Conservation (phyloP, 2,888 invertebrate species). For the Mythimna impura region DNA sequence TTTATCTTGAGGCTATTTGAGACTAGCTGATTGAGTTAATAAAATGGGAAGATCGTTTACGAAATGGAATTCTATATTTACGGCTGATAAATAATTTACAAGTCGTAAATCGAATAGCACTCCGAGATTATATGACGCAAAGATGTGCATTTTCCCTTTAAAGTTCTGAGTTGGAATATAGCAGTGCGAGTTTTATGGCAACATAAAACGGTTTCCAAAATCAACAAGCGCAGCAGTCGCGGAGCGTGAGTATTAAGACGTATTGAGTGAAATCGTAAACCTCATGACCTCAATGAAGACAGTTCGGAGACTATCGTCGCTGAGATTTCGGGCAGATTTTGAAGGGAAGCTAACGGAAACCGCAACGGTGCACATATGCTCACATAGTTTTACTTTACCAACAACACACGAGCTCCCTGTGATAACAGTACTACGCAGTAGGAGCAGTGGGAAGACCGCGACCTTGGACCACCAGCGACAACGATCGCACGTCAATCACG, state of each 20-base stretch:
- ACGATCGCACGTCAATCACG: conserved; percentile 85
- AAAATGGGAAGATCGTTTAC: conserved; percentile 59
- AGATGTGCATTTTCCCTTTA: conserved; percentile 68
- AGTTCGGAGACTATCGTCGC: conserved; percentile 69
- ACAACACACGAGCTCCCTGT: conserved; percentile 28
- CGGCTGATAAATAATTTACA: conserved; percentile 76
- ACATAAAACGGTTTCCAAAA: conserved; percentile 78
- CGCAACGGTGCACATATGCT: conserved; percentile 29
- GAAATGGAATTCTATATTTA: conserved; percentile 72
- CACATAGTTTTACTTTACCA: conserved; percentile 21
- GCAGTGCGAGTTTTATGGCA: conserved; percentile 69
- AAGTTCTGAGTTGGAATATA: conserved; percentile 68
- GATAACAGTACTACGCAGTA: conserved; percentile 57
- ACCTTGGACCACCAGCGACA: conserved; percentile 79
- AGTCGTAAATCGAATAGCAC: conserved; percentile 75
- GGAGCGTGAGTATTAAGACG: conserved; percentile 74
- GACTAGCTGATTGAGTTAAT: conserved; percentile 37
- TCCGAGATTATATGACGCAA: conserved; percentile 63
- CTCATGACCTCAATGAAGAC: conserved; percentile 81
- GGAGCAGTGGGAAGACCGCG: conserved; percentile 71
- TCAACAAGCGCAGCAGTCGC: conserved; percentile 75
- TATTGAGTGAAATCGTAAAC: conserved; percentile 85
- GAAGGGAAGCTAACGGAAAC: conserved; percentile 70
- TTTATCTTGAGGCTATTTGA: conserved; percentile 32
- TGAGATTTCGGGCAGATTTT: conserved; percentile 59